phyloP scores from a whole-genome alignment of 2,888 invertebrate genomes.

The Melinopterus prodromus region DNA sequence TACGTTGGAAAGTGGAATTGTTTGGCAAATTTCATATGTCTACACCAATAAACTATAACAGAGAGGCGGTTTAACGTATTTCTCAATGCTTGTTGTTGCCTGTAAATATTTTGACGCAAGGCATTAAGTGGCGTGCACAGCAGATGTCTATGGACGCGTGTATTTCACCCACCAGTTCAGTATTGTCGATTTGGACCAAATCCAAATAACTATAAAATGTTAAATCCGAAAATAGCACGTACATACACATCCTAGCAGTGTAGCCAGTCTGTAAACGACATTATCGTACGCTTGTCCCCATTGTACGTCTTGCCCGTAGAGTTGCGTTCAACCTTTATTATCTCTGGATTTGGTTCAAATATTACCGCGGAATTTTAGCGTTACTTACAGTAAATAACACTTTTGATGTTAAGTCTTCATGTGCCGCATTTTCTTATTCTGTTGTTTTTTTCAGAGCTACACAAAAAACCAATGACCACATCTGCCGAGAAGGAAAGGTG shows the following conservation, averaged over 20 bases:
- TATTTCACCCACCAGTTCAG: neutral
- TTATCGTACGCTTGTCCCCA: neutral
- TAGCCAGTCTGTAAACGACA: slow-evolving; percentile 13
- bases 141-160: slow-evolving; percentile 18
- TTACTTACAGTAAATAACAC: slow-evolving; percentile 5
- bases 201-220: slow-evolving; percentile 40
- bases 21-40: neutral
- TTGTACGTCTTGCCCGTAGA: neutral
- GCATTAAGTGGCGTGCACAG: slow-evolving; percentile 7
- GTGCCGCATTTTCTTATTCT: neutral
- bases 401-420: neutral
- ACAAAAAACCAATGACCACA: slow-evolving; percentile 47
- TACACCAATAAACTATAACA: neutral
- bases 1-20: neutral
- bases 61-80: neutral
- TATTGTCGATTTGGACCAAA: slow-evolving; percentile 26
- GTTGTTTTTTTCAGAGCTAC: slow-evolving; percentile 38
- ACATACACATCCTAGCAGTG: slow-evolving; percentile 22
- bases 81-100: neutral
- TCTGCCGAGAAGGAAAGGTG: slow-evolving; percentile 66
- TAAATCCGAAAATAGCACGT: slow-evolving; percentile 34
- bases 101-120: slow-evolving; percentile 19
- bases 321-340: neutral
- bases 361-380: neutral
- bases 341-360: slow-evolving; percentile 5